A percentile compares a stretch with the other conserved stretches of the same genome.
These are phyloP conservation scores for Sebastes flavidus DNA, from an alignment of 2,797 vertebrate species.

Conservation along the genomic window DNA sequence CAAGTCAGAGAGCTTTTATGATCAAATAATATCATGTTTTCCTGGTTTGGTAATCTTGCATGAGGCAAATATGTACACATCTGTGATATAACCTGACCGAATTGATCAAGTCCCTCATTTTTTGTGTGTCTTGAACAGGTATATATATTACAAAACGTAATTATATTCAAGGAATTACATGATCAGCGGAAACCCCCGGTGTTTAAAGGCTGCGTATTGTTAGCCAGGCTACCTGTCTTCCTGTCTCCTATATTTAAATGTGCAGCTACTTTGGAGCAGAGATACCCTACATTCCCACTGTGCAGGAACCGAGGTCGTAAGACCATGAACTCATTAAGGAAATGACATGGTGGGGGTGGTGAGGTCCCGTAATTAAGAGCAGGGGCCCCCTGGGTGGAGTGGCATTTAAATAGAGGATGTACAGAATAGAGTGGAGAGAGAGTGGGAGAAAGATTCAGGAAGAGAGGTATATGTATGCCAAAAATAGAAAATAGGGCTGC, in stretches of 20 bases:
- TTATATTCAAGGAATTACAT: neutral
- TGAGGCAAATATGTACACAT: neutral
- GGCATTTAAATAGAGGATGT: conserved; percentile 73
- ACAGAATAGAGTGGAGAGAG: conserved; percentile 23
- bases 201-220: neutral
- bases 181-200: neutral
- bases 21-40: neutral
- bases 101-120: neutral
- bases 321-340: conserved; percentile 76
- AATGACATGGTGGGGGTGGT: conserved; percentile 53
- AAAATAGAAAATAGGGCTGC: conserved; percentile 32
- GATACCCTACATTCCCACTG: conserved; percentile 39
- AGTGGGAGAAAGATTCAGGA: neutral
- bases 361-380: conserved; percentile 75
- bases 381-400: conserved; percentile 44
- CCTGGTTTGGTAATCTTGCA: neutral
- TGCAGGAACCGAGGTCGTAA: conserved; percentile 61
- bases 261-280: conserved; percentile 37
- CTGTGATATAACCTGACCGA: no score
- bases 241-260: conserved; percentile 55
- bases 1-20: neutral
- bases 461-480: conserved; percentile 15
- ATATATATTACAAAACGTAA: neutral
- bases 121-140: neutral
- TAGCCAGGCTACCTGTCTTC: conserved; percentile 1